A percentile compares a stretch with the other conserved stretches of the same genome.
These are phyloP conservation scores for Zeuzera pyrina DNA, from an alignment of 2,888 invertebrate genomes.

Conservation along the genomic window DNA sequence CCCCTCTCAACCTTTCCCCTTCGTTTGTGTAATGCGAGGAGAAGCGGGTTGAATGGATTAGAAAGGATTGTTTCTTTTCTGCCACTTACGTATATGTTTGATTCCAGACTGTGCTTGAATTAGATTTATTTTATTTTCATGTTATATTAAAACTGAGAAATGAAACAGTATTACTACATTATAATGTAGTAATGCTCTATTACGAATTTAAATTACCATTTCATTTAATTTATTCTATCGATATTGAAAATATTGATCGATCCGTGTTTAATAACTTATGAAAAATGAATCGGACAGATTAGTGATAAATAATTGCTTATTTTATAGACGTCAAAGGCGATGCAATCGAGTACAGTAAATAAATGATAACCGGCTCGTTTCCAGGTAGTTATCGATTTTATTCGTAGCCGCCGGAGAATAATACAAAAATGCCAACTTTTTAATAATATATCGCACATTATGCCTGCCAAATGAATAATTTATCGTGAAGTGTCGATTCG, in stretches of 20 bases:
- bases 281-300: not conserved
- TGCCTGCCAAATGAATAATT: conserved; percentile 70
- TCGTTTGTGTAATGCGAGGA: conserved; percentile 71
- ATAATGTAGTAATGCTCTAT: too few species aligned
- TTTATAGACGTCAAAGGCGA: not conserved
- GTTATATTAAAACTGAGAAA: too few species aligned
- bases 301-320: not conserved
- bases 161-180: too few species aligned
- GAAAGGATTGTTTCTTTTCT: too few species aligned
- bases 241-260: too few species aligned
- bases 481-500: conserved; percentile 65
- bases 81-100: too few species aligned
- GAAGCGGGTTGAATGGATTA: conserved; percentile 39
- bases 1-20: conserved; percentile 64
- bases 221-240: too few species aligned
- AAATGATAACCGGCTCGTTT: conserved; percentile 25
- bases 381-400: conserved; percentile 43
- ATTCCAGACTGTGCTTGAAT: too few species aligned
- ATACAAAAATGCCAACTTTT: conserved; percentile 68
- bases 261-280: too few species aligned
- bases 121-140: too few species aligned
- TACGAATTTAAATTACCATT: too few species aligned
- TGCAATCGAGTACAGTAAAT: conserved; percentile 16
- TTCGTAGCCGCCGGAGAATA: conserved; percentile 37
- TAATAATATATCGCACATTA: conserved; percentile 72